phyloP scores from a whole-genome alignment of 2,797 vertebrate genomes.

The Crenichthys baileyi region DNA sequence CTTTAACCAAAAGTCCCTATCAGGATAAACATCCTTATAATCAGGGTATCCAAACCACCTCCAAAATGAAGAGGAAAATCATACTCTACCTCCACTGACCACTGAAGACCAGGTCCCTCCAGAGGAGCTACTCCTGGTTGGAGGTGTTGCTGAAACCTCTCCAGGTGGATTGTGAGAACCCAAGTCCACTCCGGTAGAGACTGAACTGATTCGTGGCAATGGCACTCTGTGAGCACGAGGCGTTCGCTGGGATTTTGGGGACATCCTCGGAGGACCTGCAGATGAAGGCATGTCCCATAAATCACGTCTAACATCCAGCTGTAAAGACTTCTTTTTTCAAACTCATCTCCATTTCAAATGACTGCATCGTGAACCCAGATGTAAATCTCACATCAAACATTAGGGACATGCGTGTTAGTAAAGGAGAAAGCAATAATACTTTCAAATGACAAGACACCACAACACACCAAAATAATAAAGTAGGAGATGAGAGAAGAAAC shows the following conservation, averaged over 20 bases:
- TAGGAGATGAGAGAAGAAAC: constrained; percentile 18
- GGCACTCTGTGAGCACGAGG: constrained; percentile 94
- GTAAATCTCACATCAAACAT: constrained; percentile 25
- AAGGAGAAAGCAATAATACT: constrained; percentile 31
- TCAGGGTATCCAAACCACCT: neutral
- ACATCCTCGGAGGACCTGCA: constrained; percentile 97
- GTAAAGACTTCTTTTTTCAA: constrained; percentile 9
- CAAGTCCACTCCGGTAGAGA: constrained; percentile 90
- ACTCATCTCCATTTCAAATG: constrained; percentile 16
- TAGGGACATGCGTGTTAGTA: constrained; percentile 64
- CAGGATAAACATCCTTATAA: neutral
- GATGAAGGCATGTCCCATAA: constrained; percentile 10
- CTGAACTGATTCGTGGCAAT: constrained; percentile 88
- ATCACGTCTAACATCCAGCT: constrained; percentile 18
- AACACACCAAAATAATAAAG: constrained; percentile 42
- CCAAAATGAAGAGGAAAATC: neutral
- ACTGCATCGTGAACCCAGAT: neutral
- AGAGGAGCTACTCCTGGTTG: constrained; percentile 90
- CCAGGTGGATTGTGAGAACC: constrained; percentile 90
- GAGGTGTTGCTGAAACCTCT: constrained; percentile 86
- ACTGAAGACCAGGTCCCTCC: constrained; percentile 98
- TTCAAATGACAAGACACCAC: constrained; percentile 42
- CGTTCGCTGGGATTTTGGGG: constrained; percentile 96
- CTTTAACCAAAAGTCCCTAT: neutral
- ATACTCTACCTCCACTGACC: constrained; percentile 91